Base-by-base conservation (phyloP, 2,797 vertebrate species). In the Hydrophis major region DNA sequence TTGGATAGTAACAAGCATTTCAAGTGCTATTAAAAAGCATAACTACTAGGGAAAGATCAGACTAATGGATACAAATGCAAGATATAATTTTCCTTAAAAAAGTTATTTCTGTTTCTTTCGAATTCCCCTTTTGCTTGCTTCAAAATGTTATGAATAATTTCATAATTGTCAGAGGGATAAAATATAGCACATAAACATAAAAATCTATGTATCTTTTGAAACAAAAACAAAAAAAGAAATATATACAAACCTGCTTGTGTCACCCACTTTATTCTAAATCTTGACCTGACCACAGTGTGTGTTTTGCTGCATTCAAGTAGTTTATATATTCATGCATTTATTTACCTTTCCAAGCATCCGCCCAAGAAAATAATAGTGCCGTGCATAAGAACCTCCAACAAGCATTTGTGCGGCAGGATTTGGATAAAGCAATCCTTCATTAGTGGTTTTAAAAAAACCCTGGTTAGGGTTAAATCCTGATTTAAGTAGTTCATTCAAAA, bases 401-500 rank as follows among this genome's bases (percentile, higher is more conserved):
- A 99, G 98, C 98, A 99, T 99, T 97, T 99, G 98, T 4, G 99
- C 99, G 13, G 99, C 98, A 3, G 99, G 99, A 95, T 98, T 99
- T 86, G 99, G 98, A 89, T 99, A 99, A 88, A 99, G 98, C 93
- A 99, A 98, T 7, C 99, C 98, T 94, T 99, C 99, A 37, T 99
- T 99, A 92, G 99, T 99, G 27, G 99, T 99, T 97, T 99, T 99
- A 97, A 99, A 99, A 97, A 99, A 99, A 0, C 99, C 99, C 96
- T 99, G 99, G 97, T 99, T 99, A 91, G 99, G 99, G 95, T 99
- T 99, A 96, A 99, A 99, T 92, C 99, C 99, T 0, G 99, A 99
- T 95, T 99, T 99, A 92, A 99, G 98, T 32, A 99, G 98, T 95
- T 99, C 99, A 10, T 99, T 99, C 91, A 99, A 98, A 96, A 99